Percentiles rank a stretch among this genome's conserved stretches.
Evolutionary conservation across 2,113 vertebrate species (phyloP).

Genomic region (Miniopterus natalensis): DNA sequence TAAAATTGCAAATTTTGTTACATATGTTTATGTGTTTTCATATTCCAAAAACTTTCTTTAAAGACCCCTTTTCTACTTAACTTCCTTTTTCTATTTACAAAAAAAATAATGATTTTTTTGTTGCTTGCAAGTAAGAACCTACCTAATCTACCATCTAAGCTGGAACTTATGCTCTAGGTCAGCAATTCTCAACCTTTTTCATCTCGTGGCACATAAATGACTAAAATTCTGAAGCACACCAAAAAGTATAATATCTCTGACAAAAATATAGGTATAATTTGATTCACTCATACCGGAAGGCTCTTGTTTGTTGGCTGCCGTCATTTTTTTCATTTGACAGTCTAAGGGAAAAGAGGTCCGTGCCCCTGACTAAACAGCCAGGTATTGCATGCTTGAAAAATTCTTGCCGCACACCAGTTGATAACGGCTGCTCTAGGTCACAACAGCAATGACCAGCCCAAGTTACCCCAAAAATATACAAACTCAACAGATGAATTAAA

Average conservation of each 20-base stretch:
- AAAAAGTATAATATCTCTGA: background rate
- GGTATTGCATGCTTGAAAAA: background rate
- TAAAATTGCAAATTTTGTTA: background rate
- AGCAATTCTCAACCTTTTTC: background rate
- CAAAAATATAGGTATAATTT: background rate
- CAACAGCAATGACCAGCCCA: background rate
- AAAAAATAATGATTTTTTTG: background rate
- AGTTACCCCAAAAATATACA: background rate
- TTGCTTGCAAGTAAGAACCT: background rate
- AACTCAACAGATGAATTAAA: background rate
- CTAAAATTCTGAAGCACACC: background rate
- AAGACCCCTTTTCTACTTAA: constrained; percentile 3
- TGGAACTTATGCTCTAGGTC: background rate
- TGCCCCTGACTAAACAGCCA: background rate
- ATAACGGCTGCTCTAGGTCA: background rate
- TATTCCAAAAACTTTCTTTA: background rate
- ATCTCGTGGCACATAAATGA: background rate
- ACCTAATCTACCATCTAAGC: background rate
- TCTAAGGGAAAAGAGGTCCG: background rate
- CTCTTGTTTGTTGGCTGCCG: background rate
- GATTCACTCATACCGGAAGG: background rate
- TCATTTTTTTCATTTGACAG: background rate
- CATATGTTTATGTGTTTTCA: background rate
- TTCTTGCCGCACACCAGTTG: background rate
- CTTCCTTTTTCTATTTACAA: background rate